Conservation (phyloP, 2,797 vertebrate species). For the Spea hammondii region DNA sequence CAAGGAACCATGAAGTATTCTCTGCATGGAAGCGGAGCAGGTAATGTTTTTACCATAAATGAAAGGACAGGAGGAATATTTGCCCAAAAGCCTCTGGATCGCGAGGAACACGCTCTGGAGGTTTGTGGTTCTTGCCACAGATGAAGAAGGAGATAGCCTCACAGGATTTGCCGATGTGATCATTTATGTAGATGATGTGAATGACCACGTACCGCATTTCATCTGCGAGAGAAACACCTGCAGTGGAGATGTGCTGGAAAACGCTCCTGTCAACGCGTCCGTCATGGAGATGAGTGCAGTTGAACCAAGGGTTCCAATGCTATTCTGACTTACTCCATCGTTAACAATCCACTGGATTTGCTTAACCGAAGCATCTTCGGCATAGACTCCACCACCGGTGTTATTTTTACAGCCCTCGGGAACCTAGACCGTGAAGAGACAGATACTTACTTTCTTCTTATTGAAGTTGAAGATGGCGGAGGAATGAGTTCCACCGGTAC, state of each 20-base stretch:
- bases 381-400: slow-evolving; percentile 76
- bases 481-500: slow-evolving; percentile 83
- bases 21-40: slow-evolving; percentile 82
- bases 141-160: slow-evolving; percentile 68
- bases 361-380: slow-evolving; percentile 73
- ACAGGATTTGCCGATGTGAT: slow-evolving; percentile 83
- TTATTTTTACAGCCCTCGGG: slow-evolving; percentile 71
- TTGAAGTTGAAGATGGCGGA: slow-evolving; percentile 85
- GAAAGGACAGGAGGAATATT: slow-evolving; percentile 85
- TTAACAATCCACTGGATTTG: slow-evolving; percentile 68
- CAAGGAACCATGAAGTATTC: slow-evolving; percentile 85
- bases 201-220: slow-evolving; percentile 83
- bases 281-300: slow-evolving; percentile 87
- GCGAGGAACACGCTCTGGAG: slow-evolving; percentile 86
- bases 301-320: slow-evolving; percentile 81
- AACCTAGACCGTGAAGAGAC: slow-evolving; percentile 79
- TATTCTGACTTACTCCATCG: slow-evolving; percentile 79
- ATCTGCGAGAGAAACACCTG: slow-evolving; percentile 76
- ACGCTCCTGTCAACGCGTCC: slow-evolving; percentile 73
- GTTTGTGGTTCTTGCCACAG: slow-evolving; percentile 86
- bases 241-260: slow-evolving; percentile 77
- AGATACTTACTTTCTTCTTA: slow-evolving; percentile 69
- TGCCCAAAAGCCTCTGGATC: slow-evolving; percentile 77
- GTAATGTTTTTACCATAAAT: slow-evolving; percentile 83
- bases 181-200: slow-evolving; percentile 88